Evolutionary conservation across 2,888 invertebrate genomes (phyloP).

Genomic region (Apamea anceps): DNA sequence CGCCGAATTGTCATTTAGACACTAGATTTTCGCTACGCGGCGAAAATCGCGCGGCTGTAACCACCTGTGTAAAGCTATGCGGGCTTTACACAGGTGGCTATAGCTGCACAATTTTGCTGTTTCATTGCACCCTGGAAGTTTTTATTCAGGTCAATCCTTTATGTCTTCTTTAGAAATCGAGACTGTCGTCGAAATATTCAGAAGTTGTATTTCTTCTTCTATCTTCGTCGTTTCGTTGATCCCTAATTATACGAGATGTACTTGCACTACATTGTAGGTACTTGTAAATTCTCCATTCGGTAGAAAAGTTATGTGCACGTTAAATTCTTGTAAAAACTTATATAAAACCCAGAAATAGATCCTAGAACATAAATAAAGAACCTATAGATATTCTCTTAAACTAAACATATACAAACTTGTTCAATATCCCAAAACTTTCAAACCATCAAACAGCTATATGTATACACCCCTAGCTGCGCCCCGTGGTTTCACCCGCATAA

Average conservation of each 20-base stretch:
- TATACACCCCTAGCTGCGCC: no score
- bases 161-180: not conserved
- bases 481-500: no score
- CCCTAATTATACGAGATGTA: no score
- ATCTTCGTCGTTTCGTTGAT: not conserved
- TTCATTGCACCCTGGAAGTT: no score
- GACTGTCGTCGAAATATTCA: not conserved
- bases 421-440: not conserved
- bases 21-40: no score
- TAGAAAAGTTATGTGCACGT: not conserved
- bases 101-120: no score
- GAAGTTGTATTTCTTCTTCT: not conserved
- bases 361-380: not conserved
- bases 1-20: no score
- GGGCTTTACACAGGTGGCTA: no score
- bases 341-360: constrained; percentile 1
- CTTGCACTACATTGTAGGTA: no score
- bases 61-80: not conserved
- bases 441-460: not conserved
- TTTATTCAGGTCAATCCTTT: not conserved
- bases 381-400: constrained; percentile 2
- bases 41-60: no score
- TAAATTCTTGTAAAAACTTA: not conserved
- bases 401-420: constrained; percentile 3
- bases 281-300: not conserved